Percentiles rank a stretch among this genome's conserved stretches.
These are phyloP conservation scores for Pseudochirops corinnae DNA, from an alignment of 2,797 vertebrate genomes.

Conservation along the genomic window DNA sequence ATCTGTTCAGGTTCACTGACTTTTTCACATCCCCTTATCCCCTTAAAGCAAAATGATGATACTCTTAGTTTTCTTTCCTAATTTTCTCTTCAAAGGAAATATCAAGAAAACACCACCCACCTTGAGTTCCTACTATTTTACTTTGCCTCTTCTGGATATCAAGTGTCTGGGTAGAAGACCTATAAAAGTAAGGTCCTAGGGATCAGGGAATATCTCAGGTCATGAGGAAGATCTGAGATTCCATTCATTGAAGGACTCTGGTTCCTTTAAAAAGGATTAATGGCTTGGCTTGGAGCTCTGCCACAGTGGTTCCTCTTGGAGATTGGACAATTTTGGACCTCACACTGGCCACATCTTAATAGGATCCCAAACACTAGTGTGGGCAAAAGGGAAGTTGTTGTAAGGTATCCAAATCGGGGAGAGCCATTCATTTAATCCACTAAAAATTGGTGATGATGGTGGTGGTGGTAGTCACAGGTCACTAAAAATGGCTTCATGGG, in stretches of 20 bases:
- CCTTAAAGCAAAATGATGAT: neutral
- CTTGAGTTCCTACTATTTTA: neutral
- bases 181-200: neutral
- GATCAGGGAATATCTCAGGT: neutral
- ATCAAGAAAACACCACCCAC: neutral
- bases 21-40: neutral
- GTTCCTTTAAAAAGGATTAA: no score
- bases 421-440: neutral
- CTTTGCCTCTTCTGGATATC: neutral
- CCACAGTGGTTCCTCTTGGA: no score
- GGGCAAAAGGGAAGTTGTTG: neutral
- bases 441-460: neutral
- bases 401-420: neutral
- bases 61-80: neutral
- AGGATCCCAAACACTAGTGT: neutral
- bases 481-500: neutral
- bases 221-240: neutral
- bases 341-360: neutral
- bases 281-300: no score
- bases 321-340: no score
- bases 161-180: neutral
- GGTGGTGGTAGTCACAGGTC: neutral
- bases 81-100: constrained; percentile 3
- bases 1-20: neutral
- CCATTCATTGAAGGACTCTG: neutral